phyloP scores from a whole-genome alignment of 2,113 vertebrate species.

The Nyctereutes procyonoides region DNA sequence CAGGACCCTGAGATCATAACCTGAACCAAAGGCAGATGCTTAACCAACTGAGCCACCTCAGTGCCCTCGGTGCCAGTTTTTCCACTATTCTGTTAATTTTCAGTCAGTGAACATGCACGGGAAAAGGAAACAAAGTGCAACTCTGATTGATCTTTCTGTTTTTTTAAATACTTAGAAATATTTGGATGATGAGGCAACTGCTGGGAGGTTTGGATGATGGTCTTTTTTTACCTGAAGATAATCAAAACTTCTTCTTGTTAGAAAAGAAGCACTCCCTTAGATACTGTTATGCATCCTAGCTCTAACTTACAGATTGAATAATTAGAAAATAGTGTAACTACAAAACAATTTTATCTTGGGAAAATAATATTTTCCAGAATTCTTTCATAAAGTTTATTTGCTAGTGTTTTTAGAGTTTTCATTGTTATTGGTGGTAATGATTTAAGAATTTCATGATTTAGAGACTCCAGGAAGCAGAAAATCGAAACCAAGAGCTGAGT shows the following conservation, averaged over 20 bases:
- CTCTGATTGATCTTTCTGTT: background rate
- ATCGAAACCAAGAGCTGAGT: conserved; percentile 96
- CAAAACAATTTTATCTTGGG: conserved; percentile 21
- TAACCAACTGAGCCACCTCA: too few relatives aligned
- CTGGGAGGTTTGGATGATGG: background rate
- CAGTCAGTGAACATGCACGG: background rate
- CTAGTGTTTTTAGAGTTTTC: conserved; percentile 47
- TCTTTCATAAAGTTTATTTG: conserved; percentile 48
- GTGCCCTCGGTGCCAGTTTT: background rate
- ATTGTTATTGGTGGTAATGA: background rate
- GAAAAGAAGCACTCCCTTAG: conserved; percentile 30
- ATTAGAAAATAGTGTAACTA: conserved; percentile 33
- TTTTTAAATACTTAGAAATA: conserved; percentile 43
- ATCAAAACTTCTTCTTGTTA: conserved; percentile 3
- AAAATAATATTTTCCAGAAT: conserved; percentile 38
- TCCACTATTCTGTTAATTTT: background rate
- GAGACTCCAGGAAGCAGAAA: conserved; percentile 97
- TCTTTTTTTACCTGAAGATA: background rate
- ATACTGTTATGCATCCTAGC: background rate
- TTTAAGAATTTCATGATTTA: conserved; percentile 80
- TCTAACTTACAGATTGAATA: background rate
- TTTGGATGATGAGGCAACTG: background rate
- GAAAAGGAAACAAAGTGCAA: background rate
- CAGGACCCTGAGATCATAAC: too few relatives aligned
- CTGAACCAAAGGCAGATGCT: too few relatives aligned